Conservation (phyloP, 1,140 invertebrate species). For the Monomorium pharaonis region DNA sequence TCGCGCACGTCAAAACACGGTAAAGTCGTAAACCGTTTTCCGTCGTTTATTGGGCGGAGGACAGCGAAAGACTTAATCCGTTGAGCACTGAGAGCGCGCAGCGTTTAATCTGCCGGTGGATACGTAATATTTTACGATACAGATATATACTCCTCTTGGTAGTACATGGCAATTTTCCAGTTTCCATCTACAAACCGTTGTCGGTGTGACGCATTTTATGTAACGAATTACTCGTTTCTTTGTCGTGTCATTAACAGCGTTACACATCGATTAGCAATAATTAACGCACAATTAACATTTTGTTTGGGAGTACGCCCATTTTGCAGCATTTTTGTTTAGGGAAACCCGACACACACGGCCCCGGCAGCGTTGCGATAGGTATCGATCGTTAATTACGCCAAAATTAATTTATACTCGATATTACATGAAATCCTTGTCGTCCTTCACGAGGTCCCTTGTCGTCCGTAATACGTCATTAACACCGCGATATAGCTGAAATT, state of each 20-base stretch:
- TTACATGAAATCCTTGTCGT: constrained; percentile 51
- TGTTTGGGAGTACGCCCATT: background rate
- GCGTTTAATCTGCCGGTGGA: constrained; percentile 12
- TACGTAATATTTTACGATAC: background rate
- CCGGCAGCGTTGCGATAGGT: background rate
- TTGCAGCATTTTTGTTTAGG: background rate
- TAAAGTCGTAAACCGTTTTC: constrained; percentile 51
- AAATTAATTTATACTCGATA: constrained; percentile 57
- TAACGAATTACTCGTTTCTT: background rate
- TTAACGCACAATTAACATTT: constrained; percentile 42
- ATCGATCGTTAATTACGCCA: constrained; percentile 53
- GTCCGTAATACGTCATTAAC: constrained; percentile 59
- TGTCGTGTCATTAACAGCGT: background rate
- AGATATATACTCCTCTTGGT: background rate
- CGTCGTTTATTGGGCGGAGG: constrained; percentile 17
- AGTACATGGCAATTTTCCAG: background rate
- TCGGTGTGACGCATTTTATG: background rate
- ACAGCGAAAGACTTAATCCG: constrained; percentile 39
- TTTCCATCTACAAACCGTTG: background rate
- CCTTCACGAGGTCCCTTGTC: constrained; percentile 47
- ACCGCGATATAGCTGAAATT: constrained; percentile 56
- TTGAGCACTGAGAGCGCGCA: background rate
- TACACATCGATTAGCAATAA: constrained; percentile 14
- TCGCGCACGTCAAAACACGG: constrained; percentile 46
- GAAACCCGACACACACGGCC: background rate